Percentiles rank a stretch among this genome's conserved stretches.
Conservation (phyloP, 2,113 vertebrate species). For the Dinomys branickii region DNA sequence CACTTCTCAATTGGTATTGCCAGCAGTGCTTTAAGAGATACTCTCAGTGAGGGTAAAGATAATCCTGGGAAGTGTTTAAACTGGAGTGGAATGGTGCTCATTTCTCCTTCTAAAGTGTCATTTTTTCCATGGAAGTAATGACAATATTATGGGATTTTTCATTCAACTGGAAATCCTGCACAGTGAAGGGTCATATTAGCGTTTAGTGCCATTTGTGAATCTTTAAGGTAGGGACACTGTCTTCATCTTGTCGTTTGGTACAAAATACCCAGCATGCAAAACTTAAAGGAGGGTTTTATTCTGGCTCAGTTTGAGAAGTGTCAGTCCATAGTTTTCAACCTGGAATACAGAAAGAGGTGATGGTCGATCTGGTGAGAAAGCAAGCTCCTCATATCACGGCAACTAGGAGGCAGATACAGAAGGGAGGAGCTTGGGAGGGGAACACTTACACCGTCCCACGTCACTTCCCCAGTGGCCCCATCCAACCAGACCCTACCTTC, state of each 20-base stretch:
- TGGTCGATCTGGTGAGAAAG: neutral
- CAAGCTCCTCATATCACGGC: neutral
- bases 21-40: conserved; percentile 93
- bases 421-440: neutral
- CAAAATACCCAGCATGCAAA: neutral
- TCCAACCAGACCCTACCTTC: neutral
- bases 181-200: neutral
- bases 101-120: neutral
- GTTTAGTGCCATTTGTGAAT: neutral
- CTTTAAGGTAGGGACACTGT: neutral
- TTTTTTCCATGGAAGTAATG: neutral
- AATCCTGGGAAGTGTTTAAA: neutral
- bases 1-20: conserved; percentile 95
- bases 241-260: neutral
- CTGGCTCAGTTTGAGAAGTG: neutral
- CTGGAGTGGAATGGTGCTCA: neutral
- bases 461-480: too few species aligned
- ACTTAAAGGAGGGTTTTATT: neutral
- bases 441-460: neutral
- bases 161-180: neutral
- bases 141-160: neutral
- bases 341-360: neutral
- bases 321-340: neutral
- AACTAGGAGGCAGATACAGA: neutral
- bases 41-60: conserved; percentile 91